Conservation (phyloP, 2,113 vertebrate genomes). For the Pungitius pungitius region DNA sequence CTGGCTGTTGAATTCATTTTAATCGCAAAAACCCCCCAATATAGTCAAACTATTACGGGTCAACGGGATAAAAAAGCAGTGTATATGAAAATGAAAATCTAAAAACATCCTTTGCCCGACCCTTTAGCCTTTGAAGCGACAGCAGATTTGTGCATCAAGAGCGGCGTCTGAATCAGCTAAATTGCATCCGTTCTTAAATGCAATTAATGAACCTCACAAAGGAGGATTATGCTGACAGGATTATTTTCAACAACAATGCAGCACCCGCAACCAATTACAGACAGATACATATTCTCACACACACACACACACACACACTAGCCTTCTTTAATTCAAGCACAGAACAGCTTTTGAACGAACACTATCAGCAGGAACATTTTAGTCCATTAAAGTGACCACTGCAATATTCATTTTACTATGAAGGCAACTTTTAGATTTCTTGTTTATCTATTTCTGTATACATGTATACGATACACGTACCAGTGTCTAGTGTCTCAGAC, state of each 20-base stretch:
- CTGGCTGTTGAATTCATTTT: constrained; percentile 29
- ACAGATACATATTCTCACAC: constrained; percentile 5
- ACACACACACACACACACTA: constrained; percentile 28
- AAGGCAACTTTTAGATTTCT: constrained; percentile 15
- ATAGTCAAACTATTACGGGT: constrained; percentile 21
- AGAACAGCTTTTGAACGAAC: constrained; percentile 38
- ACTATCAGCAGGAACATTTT: constrained; percentile 6
- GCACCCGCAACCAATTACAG: constrained; percentile 61
- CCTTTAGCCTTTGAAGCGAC: constrained; percentile 61
- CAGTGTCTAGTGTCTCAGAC: background rate
- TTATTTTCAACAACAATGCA: constrained; percentile 75
- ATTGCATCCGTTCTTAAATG: constrained; percentile 70
- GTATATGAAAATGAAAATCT: constrained; percentile 65
- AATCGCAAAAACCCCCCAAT: constrained; percentile 35
- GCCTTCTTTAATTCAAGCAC: constrained; percentile 40
- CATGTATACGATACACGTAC: background rate
- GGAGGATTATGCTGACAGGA: constrained; percentile 71
- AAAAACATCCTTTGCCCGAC: constrained; percentile 50
- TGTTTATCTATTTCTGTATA: background rate
- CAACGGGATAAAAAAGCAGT: constrained; percentile 33
- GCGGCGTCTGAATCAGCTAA: constrained; percentile 66
- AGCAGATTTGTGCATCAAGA: constrained; percentile 54
- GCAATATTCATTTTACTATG: constrained; percentile 10
- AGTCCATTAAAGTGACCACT: constrained; percentile 21
- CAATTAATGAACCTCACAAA: constrained; percentile 77